phyloP scores from a whole-genome alignment of 1,140 invertebrate genomes.

The Latrodectus geometricus region DNA sequence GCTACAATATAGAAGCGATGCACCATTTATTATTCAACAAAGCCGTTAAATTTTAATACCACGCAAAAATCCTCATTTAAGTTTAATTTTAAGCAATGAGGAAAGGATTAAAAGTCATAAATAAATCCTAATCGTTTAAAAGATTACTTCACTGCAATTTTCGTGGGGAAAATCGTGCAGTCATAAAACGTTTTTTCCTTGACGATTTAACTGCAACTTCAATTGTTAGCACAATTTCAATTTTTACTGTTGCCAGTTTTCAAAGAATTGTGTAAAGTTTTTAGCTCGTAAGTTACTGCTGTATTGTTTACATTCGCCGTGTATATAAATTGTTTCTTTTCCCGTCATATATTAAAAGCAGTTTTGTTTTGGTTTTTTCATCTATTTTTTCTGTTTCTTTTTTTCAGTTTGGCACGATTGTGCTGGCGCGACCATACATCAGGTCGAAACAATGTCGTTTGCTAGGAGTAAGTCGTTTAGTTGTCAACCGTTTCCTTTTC shows the following conservation, averaged over 20 bases:
- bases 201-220: conserved; percentile 41
- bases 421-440: conserved; percentile 47
- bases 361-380: conserved; percentile 9
- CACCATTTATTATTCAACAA: no score
- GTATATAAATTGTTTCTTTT: conserved; percentile 61
- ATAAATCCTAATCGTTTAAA: no score
- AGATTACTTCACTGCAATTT: no score
- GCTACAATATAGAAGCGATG: no score
- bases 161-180: no score
- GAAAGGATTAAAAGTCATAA: no score
- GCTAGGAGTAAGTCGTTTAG: conserved; percentile 42
- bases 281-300: conserved; percentile 2
- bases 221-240: conserved; percentile 22
- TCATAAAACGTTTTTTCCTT: not conserved
- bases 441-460: conserved; percentile 44
- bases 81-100: no score
- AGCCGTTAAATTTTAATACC: no score
- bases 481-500: conserved; percentile 57
- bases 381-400: conserved; percentile 6
- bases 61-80: no score
- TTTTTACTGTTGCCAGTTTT: conserved; percentile 26
- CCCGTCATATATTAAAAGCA: conserved; percentile 30
- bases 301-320: conserved; percentile 46
- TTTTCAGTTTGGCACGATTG: conserved; percentile 39
- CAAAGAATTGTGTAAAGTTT: conserved; percentile 41